phyloP scores from a whole-genome alignment of 2,113 vertebrate genomes.

The Empidonax traillii region DNA sequence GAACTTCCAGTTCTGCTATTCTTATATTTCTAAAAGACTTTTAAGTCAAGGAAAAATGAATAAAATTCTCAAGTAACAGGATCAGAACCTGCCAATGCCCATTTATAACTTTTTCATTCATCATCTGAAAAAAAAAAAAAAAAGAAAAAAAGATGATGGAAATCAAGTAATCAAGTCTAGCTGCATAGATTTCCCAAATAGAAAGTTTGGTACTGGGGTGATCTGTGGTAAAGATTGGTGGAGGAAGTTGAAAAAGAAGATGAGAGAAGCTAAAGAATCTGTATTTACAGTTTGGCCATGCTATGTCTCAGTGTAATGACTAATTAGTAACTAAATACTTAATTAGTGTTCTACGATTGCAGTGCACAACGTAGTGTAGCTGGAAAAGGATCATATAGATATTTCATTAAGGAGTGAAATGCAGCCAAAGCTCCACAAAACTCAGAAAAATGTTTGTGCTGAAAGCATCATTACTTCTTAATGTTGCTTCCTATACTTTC shows the following conservation, averaged over 20 bases:
- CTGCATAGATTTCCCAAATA: background rate
- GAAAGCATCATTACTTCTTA: background rate
- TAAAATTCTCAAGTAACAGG: background rate
- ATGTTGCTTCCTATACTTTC: background rate
- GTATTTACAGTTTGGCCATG: background rate
- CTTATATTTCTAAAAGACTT: background rate
- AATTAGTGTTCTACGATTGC: background rate
- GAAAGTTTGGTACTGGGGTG: fast-evolving
- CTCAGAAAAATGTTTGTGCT: background rate
- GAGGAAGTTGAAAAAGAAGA: background rate
- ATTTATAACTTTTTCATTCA: background rate
- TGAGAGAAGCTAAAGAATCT: background rate
- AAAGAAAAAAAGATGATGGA: background rate
- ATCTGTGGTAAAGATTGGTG: background rate
- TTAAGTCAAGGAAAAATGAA: background rate
- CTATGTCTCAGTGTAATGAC: background rate
- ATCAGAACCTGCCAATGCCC: background rate
- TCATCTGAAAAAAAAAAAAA: background rate
- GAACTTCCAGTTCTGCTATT: background rate
- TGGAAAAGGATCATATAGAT: background rate
- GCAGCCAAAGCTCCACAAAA: background rate
- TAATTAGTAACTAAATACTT: background rate
- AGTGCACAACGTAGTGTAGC: background rate
- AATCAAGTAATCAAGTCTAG: background rate
- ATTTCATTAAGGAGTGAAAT: background rate